These are phyloP conservation scores for Ceyx margarethae DNA, from an alignment of 2,113 vertebrate genomes.

Conservation along the genomic window DNA sequence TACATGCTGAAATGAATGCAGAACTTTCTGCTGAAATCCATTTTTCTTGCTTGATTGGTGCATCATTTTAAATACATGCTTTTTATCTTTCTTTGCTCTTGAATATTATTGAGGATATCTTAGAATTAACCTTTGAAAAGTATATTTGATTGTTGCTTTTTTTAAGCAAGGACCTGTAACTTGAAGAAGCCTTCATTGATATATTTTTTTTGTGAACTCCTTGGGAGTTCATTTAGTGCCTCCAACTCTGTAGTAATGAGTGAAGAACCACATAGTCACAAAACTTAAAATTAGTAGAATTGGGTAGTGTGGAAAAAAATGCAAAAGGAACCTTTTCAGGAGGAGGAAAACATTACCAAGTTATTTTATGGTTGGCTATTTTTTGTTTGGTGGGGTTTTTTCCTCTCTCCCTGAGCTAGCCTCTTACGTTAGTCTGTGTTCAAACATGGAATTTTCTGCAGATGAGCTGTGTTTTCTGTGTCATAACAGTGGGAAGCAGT, in stretches of 20 bases:
- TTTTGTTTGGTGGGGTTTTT: no score
- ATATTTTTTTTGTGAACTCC: background rate
- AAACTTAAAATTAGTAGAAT: background rate
- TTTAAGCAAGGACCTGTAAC: background rate
- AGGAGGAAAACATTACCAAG: background rate
- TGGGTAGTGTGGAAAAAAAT: background rate
- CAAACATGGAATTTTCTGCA: background rate
- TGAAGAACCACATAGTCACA: background rate
- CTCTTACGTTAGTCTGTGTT: background rate
- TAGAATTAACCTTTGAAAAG: background rate
- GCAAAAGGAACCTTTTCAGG: background rate
- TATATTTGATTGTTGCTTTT: background rate
- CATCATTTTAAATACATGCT: background rate
- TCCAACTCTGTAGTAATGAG: background rate
- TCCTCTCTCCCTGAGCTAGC: background rate
- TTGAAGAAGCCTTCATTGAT: background rate
- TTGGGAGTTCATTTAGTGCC: background rate
- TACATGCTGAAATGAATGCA: background rate
- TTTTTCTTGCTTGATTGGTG: background rate
- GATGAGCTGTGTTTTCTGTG: background rate
- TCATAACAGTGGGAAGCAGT: accelerated
- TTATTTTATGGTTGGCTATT: background rate
- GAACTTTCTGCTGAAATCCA: background rate
- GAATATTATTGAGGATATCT: background rate
- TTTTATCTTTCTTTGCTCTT: background rate